Conservation (phyloP, 2,888 invertebrate species). For the Altica lythri region DNA sequence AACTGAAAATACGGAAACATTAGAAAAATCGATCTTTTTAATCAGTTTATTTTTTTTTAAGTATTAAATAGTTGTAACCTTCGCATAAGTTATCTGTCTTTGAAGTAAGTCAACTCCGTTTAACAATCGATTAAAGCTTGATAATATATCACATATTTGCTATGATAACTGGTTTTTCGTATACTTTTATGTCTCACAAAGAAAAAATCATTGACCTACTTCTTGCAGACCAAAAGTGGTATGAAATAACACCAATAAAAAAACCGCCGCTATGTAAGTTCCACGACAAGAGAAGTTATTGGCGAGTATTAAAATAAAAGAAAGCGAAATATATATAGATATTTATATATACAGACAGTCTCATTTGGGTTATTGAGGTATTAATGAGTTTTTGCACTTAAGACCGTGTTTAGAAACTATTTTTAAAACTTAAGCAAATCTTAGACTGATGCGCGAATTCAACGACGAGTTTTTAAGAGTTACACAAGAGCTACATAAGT, state of each 20-base stretch:
- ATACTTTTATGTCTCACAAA: slow-evolving; percentile 15
- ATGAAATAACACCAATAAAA: slow-evolving; percentile 17
- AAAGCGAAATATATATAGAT: slow-evolving; percentile 1
- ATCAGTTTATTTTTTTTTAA: too few relatives aligned
- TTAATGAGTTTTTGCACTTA: too few relatives aligned
- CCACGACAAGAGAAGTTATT: not conserved
- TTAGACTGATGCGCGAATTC: too few relatives aligned
- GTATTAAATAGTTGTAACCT: not conserved
- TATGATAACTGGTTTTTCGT: slow-evolving; percentile 25
- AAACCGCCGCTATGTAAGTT: not conserved
- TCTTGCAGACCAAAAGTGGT: slow-evolving; percentile 19
- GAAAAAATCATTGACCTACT: slow-evolving; percentile 35
- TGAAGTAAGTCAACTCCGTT: slow-evolving; percentile 1
- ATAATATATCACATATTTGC: not conserved
- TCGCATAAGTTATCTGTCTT: not conserved
- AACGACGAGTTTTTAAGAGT: too few relatives aligned
- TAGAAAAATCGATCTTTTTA: too few relatives aligned
- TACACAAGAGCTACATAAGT: too few relatives aligned
- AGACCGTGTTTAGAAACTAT: too few relatives aligned
- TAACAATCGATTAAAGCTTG: not conserved
- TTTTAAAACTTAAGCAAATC: too few relatives aligned
- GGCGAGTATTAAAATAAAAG: slow-evolving; percentile 9
- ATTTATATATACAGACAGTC: not conserved
- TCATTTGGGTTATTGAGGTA: too few relatives aligned
- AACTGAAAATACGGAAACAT: too few relatives aligned